Conservation (phyloP, 2,888 invertebrate genomes). For the Lamellibrachia satsuma region DNA sequence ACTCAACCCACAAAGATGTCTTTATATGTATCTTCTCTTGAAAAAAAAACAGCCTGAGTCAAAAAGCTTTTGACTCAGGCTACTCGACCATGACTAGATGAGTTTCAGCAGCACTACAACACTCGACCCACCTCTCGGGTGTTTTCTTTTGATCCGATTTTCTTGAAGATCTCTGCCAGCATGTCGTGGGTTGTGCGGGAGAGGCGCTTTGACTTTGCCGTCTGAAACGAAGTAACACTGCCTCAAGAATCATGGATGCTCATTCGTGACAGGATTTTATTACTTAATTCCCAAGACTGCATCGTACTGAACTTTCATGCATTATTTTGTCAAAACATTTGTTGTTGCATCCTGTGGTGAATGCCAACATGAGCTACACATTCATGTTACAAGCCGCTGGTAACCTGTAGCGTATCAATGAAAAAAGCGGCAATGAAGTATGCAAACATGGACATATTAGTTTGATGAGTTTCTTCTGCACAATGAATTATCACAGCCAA, state of each 20-base stretch:
- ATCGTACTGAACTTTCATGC: too few relatives aligned
- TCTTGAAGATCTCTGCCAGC: constrained; percentile 86
- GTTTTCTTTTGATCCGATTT: constrained; percentile 88
- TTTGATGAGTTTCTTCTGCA: not conserved
- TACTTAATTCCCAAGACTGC: not conserved
- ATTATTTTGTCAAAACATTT: too few relatives aligned
- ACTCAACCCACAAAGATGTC: not conserved
- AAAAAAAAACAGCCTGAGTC: not conserved
- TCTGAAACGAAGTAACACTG: not conserved
- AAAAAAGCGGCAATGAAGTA: not conserved
- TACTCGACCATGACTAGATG: too few relatives aligned
- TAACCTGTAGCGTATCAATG: too few relatives aligned
- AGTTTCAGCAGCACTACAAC: not conserved
- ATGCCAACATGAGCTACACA: too few relatives aligned
- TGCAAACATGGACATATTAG: not conserved
- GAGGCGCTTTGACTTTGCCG: constrained; percentile 68
- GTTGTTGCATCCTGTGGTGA: too few relatives aligned
- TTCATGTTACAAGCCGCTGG: too few relatives aligned
- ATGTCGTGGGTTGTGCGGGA: constrained; percentile 85
- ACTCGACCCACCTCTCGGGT: constrained; percentile 69
- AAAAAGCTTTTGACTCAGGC: not conserved
- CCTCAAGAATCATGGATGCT: not conserved
- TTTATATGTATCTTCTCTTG: not conserved
- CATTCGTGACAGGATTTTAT: not conserved
- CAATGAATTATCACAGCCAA: not conserved